Evolutionary conservation across 2,888 invertebrate genomes (phyloP).

Genomic region (Sylvicola cinctus): DNA sequence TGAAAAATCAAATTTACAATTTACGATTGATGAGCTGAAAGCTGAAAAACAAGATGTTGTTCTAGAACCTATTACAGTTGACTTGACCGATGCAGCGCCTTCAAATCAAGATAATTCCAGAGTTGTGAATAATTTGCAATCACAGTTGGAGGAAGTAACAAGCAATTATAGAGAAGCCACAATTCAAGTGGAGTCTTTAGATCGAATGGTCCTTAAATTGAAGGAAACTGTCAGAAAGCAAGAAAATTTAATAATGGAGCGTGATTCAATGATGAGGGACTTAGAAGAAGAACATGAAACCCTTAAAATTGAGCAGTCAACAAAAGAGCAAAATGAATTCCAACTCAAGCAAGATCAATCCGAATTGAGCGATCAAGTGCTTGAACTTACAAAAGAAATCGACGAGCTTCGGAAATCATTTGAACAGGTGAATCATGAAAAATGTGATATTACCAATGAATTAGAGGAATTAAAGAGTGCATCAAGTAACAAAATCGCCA

Average conservation of each 20-base stretch:
- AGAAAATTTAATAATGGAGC: not conserved
- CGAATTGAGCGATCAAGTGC: not conserved
- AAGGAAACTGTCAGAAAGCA: not conserved
- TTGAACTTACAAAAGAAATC: conserved; percentile 3
- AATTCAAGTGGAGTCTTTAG: not conserved
- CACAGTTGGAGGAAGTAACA: not conserved
- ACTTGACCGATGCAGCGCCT: conserved; percentile 13
- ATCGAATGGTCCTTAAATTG: not conserved
- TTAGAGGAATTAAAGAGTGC: no score
- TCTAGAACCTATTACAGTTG: conserved; percentile 10
- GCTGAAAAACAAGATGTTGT: conserved; percentile 11
- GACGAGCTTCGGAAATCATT: no score
- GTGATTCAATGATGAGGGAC: not conserved
- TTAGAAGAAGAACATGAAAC: conserved; percentile 9
- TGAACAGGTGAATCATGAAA: no score
- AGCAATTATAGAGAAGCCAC: not conserved
- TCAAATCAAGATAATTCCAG: conserved; percentile 13
- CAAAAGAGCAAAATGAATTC: not conserved
- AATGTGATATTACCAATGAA: no score
- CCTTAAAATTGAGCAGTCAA: conserved; percentile 1
- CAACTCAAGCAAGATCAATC: no score
- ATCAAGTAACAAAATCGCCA: conserved; percentile 4
- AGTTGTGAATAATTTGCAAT: conserved; percentile 3
- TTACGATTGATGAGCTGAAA: conserved; percentile 16
- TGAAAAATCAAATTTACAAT: conserved; percentile 15